A percentile compares a stretch with the other conserved stretches of the same genome.
Conservation (phyloP, 2,113 vertebrate genomes). For the Daboia siamensis region DNA sequence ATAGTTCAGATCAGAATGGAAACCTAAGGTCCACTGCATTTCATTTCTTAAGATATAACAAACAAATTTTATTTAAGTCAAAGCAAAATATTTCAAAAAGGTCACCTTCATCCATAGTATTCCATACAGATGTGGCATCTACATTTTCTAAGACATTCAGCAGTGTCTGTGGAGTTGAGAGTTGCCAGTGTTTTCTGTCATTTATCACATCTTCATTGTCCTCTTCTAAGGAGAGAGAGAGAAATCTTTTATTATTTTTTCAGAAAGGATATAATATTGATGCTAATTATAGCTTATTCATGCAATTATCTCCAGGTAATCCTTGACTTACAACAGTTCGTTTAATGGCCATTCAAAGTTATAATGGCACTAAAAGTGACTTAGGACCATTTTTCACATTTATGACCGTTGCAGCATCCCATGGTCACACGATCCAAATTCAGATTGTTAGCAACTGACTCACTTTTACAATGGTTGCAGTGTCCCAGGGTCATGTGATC, state of each 20-base stretch:
- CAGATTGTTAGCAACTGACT: not conserved
- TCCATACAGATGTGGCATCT: constrained; percentile 61
- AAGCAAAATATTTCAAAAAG: constrained; percentile 23
- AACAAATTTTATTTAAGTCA: not conserved
- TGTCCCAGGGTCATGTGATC: not conserved
- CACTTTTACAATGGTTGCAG: not conserved
- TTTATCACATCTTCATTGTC: constrained; percentile 7
- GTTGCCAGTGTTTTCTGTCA: constrained; percentile 70
- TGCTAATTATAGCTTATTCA: not conserved
- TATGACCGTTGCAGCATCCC: not conserved
- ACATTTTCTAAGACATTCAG: constrained; percentile 69
- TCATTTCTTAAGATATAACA: not conserved
- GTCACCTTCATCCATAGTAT: constrained; percentile 35
- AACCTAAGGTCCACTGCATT: not conserved
- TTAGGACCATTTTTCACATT: not conserved
- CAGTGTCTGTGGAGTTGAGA: constrained; percentile 69
- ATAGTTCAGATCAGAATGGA: not conserved
- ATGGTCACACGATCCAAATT: not conserved
- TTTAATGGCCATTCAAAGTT: not conserved
- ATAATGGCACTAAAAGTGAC: not conserved
- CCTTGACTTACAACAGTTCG: not conserved
- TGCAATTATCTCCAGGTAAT: not conserved
- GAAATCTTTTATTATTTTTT: not conserved
- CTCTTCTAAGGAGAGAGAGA: not conserved
- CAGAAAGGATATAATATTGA: not conserved